These are phyloP conservation scores for Dipodomys merriami DNA, from an alignment of 2,113 vertebrate genomes.

Conservation along the genomic window DNA sequence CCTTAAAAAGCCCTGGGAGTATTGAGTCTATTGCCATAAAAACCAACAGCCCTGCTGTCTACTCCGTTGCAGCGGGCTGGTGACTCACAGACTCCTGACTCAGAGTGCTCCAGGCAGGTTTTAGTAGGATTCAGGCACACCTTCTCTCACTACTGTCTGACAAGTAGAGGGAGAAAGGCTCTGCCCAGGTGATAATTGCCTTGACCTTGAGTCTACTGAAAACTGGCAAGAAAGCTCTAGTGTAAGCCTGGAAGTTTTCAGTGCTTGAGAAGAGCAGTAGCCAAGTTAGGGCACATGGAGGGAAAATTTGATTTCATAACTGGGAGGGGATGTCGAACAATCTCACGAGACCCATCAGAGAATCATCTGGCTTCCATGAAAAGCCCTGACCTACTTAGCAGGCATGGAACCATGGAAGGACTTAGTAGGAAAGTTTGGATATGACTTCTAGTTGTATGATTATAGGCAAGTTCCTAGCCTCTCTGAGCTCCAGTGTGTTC, in stretches of 20 bases:
- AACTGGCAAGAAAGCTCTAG: slow-evolving; percentile 41
- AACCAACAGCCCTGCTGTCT: background rate
- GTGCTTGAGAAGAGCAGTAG: slow-evolving; percentile 9
- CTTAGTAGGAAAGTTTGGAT: background rate
- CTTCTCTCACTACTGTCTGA: background rate
- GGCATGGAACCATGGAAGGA: background rate
- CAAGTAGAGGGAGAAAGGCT: background rate
- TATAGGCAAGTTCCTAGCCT: background rate
- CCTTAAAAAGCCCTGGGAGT: slow-evolving; percentile 13
- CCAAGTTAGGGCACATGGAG: background rate
- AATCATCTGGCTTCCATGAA: background rate
- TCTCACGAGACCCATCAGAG: slow-evolving; percentile 4
- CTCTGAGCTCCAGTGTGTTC: background rate
- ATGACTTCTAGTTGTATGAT: background rate
- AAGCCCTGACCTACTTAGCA: background rate
- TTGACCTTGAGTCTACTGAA: slow-evolving; percentile 53
- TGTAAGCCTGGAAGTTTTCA: background rate
- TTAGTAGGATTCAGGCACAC: slow-evolving; percentile 55
- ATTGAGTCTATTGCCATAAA: background rate
- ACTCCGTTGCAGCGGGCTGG: background rate
- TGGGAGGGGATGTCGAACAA: background rate
- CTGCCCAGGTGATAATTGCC: slow-evolving; percentile 54
- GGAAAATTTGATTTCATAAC: slow-evolving; percentile 17
- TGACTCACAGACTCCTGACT: slow-evolving; percentile 50
- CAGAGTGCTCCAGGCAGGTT: background rate